A percentile compares a stretch with the other conserved stretches of the same genome.
Evolutionary conservation across 1,140 invertebrate genomes (phyloP).

Genomic region (Ruditapes philippinarum): DNA sequence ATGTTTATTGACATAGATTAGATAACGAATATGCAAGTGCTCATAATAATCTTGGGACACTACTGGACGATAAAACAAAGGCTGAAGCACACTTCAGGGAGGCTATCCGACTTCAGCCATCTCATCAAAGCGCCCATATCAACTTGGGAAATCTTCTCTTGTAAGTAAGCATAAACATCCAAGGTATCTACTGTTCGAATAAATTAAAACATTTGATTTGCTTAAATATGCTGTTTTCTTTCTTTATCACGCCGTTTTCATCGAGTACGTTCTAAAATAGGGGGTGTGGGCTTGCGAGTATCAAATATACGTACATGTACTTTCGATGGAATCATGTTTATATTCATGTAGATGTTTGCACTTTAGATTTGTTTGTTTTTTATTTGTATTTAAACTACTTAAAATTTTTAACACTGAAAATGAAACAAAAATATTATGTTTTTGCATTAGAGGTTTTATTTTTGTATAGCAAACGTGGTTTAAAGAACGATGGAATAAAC

Average conservation of each 20-base stretch:
- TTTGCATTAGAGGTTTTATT: not conserved
- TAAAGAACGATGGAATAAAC: slow-evolving; percentile 65
- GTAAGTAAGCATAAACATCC: slow-evolving; percentile 87
- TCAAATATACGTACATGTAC: too few relatives aligned
- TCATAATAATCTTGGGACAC: slow-evolving; percentile 95
- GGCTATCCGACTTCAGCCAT: slow-evolving; percentile 91
- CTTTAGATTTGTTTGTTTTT: too few relatives aligned
- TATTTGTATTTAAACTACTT: not conserved
- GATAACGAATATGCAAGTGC: slow-evolving; percentile 95
- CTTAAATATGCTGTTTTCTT: too few relatives aligned
- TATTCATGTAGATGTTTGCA: not conserved
- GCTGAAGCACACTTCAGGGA: slow-evolving; percentile 93
- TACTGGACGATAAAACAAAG: slow-evolving; percentile 89
- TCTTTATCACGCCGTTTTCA: too few relatives aligned
- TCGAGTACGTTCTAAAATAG: too few relatives aligned
- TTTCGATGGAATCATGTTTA: too few relatives aligned
- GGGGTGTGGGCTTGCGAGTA: too few relatives aligned
- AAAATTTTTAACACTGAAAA: not conserved
- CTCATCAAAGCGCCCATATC: slow-evolving; percentile 94
- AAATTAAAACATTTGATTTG: too few relatives aligned
- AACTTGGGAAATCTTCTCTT: slow-evolving; percentile 95
- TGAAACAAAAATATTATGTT: not conserved
- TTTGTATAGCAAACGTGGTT: slow-evolving; percentile 71
- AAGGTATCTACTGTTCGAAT: too few relatives aligned
- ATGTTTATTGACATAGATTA: slow-evolving; percentile 89